Base-by-base conservation (phyloP, 2,888 invertebrate genomes). In the Eupelmus urozonus region DNA sequence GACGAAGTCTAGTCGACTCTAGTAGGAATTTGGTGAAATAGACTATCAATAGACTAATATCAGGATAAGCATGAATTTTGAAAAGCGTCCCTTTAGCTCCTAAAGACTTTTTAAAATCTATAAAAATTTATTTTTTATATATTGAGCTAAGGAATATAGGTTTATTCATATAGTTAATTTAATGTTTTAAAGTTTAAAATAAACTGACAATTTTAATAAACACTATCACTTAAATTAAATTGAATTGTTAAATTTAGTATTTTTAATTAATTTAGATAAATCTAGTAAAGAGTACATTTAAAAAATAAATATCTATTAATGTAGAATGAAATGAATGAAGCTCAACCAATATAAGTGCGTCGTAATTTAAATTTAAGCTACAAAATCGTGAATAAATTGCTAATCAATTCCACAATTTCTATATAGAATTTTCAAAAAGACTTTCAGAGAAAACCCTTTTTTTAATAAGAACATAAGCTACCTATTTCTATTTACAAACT, bases 401-500 rank as follows among this genome's bases (percentile, higher is more conserved):
- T n/a, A n/a, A 51, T 27, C 40, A 60, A 60, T 70, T 34, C 5
- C 9, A 18, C 2, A 60, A 45, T 45, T 45, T 45, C 45, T 34
- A 5, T 34, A 16, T 16, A 45, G 16, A 2, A 13, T 45, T 45
- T 45, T 45, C 16, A 45, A 13, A 49, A 53, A 53, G 53, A 75
- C 74, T 67, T 67, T 67, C 67, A 75, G 67, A 75, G 74, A 75
- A 67, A 75, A 75, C 60, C 53, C 60, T 11, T 25, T 60, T 60
- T 34, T 62, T 53, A 72, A 27, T 62, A 62, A 23, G 29, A 72
- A 72, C 51, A 29, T 40, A 72, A 72, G 29, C 53, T 75, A 66
- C 13, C 20, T 60, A 67, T 65, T 49, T 57, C n/a, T 60, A 75
- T 75, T 67, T 75, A 75, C 74, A 75, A 40, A 60, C 27, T 51